Conservation (phyloP, 2,888 invertebrate genomes). For the Plusia festucae region DNA sequence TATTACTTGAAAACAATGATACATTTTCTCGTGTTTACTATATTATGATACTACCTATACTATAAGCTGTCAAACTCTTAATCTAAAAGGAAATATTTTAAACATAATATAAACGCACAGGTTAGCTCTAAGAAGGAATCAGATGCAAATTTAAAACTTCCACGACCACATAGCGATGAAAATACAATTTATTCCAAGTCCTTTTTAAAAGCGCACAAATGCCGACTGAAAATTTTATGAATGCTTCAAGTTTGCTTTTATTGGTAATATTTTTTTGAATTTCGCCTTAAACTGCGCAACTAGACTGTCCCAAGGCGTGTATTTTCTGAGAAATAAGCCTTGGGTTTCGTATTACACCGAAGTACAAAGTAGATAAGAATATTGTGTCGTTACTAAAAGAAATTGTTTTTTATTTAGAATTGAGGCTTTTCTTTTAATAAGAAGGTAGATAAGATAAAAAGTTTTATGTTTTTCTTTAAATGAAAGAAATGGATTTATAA, state of each 20-base stretch:
- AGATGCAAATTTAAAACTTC: slow-evolving; percentile 36
- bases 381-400: slow-evolving; percentile 51
- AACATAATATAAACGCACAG: slow-evolving; percentile 14
- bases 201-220: slow-evolving; percentile 54
- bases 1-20: too few relatives aligned
- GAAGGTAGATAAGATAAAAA: slow-evolving; percentile 35
- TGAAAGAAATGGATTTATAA: slow-evolving; percentile 1
- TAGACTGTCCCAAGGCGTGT: slow-evolving; percentile 64
- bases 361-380: slow-evolving; percentile 51
- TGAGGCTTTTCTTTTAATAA: slow-evolving; percentile 43
- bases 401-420: slow-evolving; percentile 41
- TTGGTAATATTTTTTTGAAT: slow-evolving; percentile 64
- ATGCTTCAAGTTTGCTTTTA: slow-evolving; percentile 51
- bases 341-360: slow-evolving; percentile 50
- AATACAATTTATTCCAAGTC: slow-evolving; percentile 58
- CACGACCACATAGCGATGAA: slow-evolving; percentile 40
- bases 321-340: slow-evolving; percentile 65
- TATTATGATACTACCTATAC: too few relatives aligned
- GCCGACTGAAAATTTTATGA: slow-evolving; percentile 56
- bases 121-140: slow-evolving; percentile 17
- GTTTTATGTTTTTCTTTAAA: slow-evolving; percentile 31
- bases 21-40: too few relatives aligned
- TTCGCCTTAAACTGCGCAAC: slow-evolving; percentile 62
- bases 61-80: too few relatives aligned
- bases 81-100: background rate